phyloP scores from a whole-genome alignment of 2,888 invertebrate species.

The Acrobasis repandana region DNA sequence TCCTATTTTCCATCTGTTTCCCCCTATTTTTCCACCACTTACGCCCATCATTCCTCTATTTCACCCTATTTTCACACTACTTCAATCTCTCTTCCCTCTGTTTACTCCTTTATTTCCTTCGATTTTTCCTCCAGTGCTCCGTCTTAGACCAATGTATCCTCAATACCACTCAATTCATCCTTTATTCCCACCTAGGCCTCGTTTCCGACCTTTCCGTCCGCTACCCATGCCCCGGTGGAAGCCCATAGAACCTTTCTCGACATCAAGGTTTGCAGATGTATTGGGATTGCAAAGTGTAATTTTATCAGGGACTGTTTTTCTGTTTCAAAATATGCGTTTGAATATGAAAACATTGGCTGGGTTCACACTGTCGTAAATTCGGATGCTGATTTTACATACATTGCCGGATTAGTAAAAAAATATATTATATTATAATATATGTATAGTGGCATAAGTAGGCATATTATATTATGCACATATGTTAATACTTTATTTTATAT shows the following conservation, averaged over 20 bases:
- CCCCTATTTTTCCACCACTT: constrained; percentile 20
- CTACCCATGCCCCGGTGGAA: background rate
- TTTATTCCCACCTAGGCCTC: background rate
- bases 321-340: background rate
- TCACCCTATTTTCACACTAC: too few species aligned
- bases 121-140: too few species aligned
- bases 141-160: too few species aligned
- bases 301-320: background rate
- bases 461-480: too few species aligned
- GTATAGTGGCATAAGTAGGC: too few species aligned
- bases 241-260: background rate
- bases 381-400: background rate
- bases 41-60: constrained; percentile 11
- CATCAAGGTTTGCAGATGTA: background rate
- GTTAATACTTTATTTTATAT: too few species aligned
- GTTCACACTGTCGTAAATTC: background rate
- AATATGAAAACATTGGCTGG: background rate
- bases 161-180: background rate
- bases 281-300: too few species aligned
- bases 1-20: constrained; percentile 22
- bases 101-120: too few species aligned
- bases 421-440: too few species aligned
- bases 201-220: background rate
- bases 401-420: too few species aligned
- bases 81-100: too few species aligned